Base-by-base conservation (phyloP, 2,797 vertebrate genomes). In the Enteromius radiatus region DNA sequence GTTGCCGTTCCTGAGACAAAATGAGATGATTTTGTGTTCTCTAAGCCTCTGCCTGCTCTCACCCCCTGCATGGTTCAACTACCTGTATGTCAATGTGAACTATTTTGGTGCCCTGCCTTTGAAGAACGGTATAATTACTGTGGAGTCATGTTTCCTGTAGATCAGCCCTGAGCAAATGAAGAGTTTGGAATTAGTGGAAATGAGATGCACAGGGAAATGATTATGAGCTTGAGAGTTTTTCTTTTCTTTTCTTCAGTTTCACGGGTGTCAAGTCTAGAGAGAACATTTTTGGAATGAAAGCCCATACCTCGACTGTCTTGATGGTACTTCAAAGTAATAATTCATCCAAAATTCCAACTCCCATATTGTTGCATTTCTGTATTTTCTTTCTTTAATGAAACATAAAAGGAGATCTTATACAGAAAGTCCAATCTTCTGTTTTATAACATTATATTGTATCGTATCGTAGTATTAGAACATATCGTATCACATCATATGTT, bases 1-100 rank as follows among this genome's bases (percentile, higher is more conserved):
- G 56, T 84, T 86, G 83, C 64, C 6, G 11, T 67, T 85, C 63
- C 78, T 45, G 64, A 78, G 82, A 86, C 78, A 63, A 84, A 87
- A 84, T 71, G 59, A 84, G 82, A 81, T 36, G 23, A 23, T 76
- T 89, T 86, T 84, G 64, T 84, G 63, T 78, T 81, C 41, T 59
- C 38, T 67, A 80, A 81, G 17, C 61, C 75, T 63, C 38, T 75
- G 78, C 31, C n/a, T n/a, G 9, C 64, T 63, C 43, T 54, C 52
- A 74, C 45, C 69, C 83, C 31, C 84, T 28, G 45, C 63, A 4
- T 84, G 83, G 80, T 54, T 28, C 56, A 76, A 84, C 73, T 86
- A 56, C 75, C 74, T 81, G 59, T 49, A 38, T 11, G 63, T 85
- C 74, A 80, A 10, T 47, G 3, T 43, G 33, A 36, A 49, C 78